Evolutionary conservation across 2,797 vertebrate genomes (phyloP), one percentile per base, ranked within the genome.

Genomic region (Poecilia wingei): DNA sequence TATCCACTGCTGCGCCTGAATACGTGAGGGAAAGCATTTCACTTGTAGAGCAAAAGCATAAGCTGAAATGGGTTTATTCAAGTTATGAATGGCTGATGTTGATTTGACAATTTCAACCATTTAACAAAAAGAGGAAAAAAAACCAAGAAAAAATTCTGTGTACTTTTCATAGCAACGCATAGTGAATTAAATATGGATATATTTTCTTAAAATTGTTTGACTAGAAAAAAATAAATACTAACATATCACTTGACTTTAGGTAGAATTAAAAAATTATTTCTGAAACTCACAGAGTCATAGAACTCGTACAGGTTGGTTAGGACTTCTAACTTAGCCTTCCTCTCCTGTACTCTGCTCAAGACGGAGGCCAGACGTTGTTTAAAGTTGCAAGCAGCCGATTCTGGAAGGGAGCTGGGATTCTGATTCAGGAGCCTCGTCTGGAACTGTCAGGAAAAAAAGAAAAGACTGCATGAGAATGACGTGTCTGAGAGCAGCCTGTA

Each of bases 291-390:
- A 13, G 92, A 96, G 83, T 97, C 95, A 41, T 95, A 96, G 90
- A 96, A 96, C 86, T 96, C 95, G n/a, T 96, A 95, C 31, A 96
- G 92, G 84, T 93, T 95, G 79, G 89, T 86, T 39, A 97, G 87
- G 49, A 93, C 89, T 66, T 97, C 95, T 53, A 96, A 91, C 1
- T 95, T 93, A 0, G 73, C 75, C 79, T 91, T 95, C 79, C 94
- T 93, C 36, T 78, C 87, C 86, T 96, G 95, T 14, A 92, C 91
- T 78, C 90, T 85, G 90, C 87, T 91, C 16, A 94, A 86, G 61
- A 95, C 74, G n/a, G 92, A 89, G 79, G 89, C 92, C 80, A 95
- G 89, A 81, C 95, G 91, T 82, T 95, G 93, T 79, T 94, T 93
- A 59, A 96, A 95, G 80, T 95, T 92, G 0, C 92, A 79, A 10